These are phyloP conservation scores for Taeniopygia guttata DNA, from an alignment of 2,797 vertebrate genomes.

Conservation along the genomic window DNA sequence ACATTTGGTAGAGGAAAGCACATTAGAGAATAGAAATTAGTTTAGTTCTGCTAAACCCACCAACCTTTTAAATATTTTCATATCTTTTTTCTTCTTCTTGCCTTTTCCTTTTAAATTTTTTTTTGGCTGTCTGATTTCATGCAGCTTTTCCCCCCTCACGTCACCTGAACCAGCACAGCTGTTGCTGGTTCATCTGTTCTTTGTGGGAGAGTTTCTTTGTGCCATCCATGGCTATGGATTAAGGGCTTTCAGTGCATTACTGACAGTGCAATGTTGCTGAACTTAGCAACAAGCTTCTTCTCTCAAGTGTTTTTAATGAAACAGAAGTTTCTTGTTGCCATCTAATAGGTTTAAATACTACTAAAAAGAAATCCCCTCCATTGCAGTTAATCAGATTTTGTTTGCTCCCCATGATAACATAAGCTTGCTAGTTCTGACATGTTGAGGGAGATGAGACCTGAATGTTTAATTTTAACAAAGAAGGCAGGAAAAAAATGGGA, in stretches of 20 bases:
- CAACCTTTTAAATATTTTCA: not conserved
- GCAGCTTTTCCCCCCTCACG: not conserved
- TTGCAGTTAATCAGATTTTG: constrained; percentile 50
- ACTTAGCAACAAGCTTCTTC: not conserved
- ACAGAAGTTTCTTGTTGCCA: constrained; percentile 34
- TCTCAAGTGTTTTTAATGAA: constrained; percentile 34
- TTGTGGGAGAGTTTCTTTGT: not conserved
- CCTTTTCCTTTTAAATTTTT: not conserved
- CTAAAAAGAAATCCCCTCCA: constrained; percentile 31
- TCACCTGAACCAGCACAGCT: not conserved
- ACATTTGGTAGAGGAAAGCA: not conserved
- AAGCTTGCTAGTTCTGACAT: constrained; percentile 21
- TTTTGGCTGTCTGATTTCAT: not conserved
- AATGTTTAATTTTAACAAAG: constrained; percentile 8
- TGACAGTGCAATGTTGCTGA: not conserved
- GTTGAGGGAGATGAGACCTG: not conserved
- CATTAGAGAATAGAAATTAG: not conserved
- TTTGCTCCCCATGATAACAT: not conserved
- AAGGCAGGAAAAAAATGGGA: not conserved
- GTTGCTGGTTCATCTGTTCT: not conserved
- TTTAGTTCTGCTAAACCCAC: not conserved
- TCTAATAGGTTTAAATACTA: constrained; percentile 32
- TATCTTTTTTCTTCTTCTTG: not conserved
- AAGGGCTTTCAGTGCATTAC: constrained; percentile 10
- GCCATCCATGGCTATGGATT: not conserved